Percentiles rank a stretch among this genome's conserved stretches.
phyloP scores from a whole-genome alignment of 2,113 vertebrate genomes.

The Brachypodius melanocephalos region DNA sequence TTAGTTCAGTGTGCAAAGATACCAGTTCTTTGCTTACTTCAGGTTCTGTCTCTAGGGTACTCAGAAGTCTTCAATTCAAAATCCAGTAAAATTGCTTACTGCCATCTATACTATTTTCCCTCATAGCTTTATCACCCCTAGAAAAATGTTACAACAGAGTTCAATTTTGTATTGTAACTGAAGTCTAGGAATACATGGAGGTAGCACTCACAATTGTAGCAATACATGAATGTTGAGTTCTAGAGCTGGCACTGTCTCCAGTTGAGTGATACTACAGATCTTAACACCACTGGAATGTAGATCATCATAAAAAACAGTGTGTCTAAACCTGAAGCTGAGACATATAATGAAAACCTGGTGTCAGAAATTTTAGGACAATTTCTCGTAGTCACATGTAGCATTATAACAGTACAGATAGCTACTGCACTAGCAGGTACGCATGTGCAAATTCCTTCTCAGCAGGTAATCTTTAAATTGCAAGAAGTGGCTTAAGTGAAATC shows the following conservation, averaged over 20 bases:
- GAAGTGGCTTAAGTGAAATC: neutral
- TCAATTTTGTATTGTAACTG: neutral
- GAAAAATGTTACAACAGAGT: neutral
- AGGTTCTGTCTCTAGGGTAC: neutral
- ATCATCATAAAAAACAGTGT: neutral
- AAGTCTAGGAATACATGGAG: neutral
- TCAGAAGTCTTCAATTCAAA: neutral
- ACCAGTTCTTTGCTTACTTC: neutral
- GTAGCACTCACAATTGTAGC: neutral
- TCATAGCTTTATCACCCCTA: neutral
- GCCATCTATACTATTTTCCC: neutral
- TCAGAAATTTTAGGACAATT: neutral
- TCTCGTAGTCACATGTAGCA: neutral
- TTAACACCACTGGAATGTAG: neutral
- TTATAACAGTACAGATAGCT: neutral
- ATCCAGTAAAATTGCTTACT: neutral
- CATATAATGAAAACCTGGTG: neutral
- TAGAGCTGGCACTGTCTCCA: neutral
- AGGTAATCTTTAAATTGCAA: neutral
- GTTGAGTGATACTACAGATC: neutral
- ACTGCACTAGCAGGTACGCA: neutral
- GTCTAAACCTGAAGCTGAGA: neutral
- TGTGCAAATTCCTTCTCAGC: neutral
- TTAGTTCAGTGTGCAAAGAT: neutral
- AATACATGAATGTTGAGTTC: neutral